Percentiles rank a stretch among this genome's conserved stretches.
Evolutionary conservation across 2,113 vertebrate genomes (phyloP).

Genomic region (Plotosus lineatus): DNA sequence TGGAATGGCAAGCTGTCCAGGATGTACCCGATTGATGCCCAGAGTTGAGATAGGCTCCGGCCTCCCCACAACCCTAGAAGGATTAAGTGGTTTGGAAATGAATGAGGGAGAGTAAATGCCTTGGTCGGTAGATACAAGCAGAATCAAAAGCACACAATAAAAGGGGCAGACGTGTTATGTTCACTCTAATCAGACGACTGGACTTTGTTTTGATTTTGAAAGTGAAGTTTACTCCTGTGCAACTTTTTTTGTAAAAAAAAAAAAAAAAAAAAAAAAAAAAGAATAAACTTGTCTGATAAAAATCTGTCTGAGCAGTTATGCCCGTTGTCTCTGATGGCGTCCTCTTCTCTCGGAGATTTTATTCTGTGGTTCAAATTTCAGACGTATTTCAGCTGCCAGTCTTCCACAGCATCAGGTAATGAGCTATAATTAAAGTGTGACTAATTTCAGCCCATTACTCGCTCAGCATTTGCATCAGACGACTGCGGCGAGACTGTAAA

Average conservation of each 20-base stretch:
- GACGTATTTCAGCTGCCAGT: conserved; percentile 28
- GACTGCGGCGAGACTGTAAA: conserved; percentile 6
- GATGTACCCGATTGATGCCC: too few species aligned
- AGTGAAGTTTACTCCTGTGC: background rate
- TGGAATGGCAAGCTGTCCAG: too few species aligned
- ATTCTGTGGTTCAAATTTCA: background rate
- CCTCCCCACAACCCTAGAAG: too few species aligned
- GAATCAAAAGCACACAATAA: background rate
- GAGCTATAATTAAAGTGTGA: conserved; percentile 37
- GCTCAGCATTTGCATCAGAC: conserved; percentile 15
- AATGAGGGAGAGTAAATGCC: background rate
- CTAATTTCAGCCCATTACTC: conserved; percentile 42
- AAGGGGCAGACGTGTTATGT: background rate
- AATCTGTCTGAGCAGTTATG: background rate
- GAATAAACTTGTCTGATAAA: background rate
- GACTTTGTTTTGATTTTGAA: background rate
- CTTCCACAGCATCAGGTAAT: conserved; percentile 28
- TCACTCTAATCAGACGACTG: background rate
- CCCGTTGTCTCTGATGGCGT: background rate
- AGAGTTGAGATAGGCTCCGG: too few species aligned
- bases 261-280: background rate
- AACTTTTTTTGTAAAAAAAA: background rate
- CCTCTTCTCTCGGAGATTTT: background rate
- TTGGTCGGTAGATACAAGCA: background rate
- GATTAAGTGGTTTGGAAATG: background rate